Base-by-base conservation (phyloP, 2,113 vertebrate species). In the Anser brachyrhynchus region DNA sequence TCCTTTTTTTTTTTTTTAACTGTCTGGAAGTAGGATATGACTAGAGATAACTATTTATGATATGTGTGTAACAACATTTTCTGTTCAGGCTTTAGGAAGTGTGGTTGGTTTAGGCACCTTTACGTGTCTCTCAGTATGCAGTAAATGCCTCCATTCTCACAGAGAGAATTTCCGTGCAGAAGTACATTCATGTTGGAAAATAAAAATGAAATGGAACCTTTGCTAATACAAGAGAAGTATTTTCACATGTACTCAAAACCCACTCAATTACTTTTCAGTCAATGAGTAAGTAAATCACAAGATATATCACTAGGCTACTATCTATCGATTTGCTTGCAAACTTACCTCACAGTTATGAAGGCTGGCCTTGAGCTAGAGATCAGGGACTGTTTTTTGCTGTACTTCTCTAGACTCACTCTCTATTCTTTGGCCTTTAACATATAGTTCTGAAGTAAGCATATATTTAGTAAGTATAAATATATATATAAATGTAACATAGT, bases 231-330 rank as follows among this genome's bases (percentile, higher is more conserved):
- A 82, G 20, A 84, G 80, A 82, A 3, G 3, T 65, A 72, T 91
- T 96, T 89, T 91, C 77, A 54, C 33, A 43, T 44, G 10, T 62
- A 79, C 43, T 91, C 52, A 43, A 43, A 44, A 72, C 35, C 46
- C 70, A 91, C 21, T 89, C 77, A 91, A 82, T 92, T 96, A 61
- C 35, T 70, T 93, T 84, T 82, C 81, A 82, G 77, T 93, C 87
- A 93, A 41, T 82, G 91, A 71, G 39, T 95, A 92, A 89, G 92
- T 94, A 91, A 97, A 92, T 91, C 89, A 95, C 73, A 54, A 87
- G 76, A 92, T 69, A 69, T 61, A 91, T 84, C 77, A 57, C 73
- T 79, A 72, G 74, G 26, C 62, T 91, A 89, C 89, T 73, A 89
- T 66, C 12, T 82, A 97, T 92, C 87, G 89, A 95, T 92, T 94